Evolutionary conservation across 1,140 invertebrate species (phyloP), one percentile per base, ranked within the genome.

Genomic region (Lucilia cuprina): DNA sequence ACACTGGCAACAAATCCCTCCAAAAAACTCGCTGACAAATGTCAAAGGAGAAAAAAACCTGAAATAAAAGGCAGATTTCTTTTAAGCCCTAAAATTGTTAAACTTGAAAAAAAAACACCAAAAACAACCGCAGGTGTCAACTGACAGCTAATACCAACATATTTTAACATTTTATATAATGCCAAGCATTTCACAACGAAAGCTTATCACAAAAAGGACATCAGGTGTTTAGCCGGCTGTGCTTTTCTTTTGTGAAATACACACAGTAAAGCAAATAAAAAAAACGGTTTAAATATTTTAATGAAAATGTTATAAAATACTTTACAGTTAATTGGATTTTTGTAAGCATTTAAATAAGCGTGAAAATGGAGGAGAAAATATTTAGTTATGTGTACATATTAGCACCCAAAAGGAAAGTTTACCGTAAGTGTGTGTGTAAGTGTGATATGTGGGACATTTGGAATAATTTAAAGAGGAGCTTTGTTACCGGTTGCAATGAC

Each of bases 321-420:
- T 78, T 78, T 78, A 78, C 34, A 78, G 35, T 78, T 78, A 78
- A 78, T 78, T 78, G 75, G 75, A 78, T 78, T 78, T 78, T 78
- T 78, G 34, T 78, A 47, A 19, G 75, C 34, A 19, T 47, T 41
- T n/a, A 77, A 34, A 77, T 77, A 35, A 77, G 74, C 75, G 7
- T 9, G 9, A 78, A 78, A 78, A 78, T 30, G 13, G 14, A 35
- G 19, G 8, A 47, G 7, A 35, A 78, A 78, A 41, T 47, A 8
- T 8, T 12, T 74, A 17, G 30, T 75, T 75, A 8, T 34, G 10
- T 10, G 3, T 2, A 10, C 0, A 35, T 75, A 17, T 47, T 41
- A 19, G 21, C 21, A 21, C 8, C 19, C 13, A n/a, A 60, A 30
- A 30, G 3, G 3, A 30, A 70, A 9, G 17, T 10, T 70, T 70